Conservation (phyloP, 2,888 invertebrate species). For the Parthenolecanium corni region DNA sequence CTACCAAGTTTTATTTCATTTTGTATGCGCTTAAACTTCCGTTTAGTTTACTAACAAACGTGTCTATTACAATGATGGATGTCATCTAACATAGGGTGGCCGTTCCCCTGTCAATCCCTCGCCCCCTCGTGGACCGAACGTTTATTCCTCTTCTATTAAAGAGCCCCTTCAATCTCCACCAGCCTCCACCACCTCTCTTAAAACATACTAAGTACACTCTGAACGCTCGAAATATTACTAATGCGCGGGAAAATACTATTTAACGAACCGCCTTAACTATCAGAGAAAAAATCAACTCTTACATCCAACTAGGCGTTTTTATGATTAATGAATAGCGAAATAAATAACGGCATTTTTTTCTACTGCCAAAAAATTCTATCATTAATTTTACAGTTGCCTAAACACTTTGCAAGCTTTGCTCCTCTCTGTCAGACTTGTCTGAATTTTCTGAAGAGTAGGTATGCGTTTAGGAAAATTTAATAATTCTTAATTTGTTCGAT, state of each 20-base stretch:
- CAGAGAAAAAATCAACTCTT: too few relatives aligned
- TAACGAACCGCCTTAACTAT: conserved; percentile 24
- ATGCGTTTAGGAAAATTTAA: too few relatives aligned
- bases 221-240: conserved; percentile 25
- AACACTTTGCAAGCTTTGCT: too few relatives aligned
- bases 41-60: conserved; percentile 27
- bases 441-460: too few relatives aligned
- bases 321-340: conserved; percentile 26
- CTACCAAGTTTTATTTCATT: conserved; percentile 22
- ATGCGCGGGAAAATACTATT: conserved; percentile 25
- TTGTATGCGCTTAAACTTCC: conserved; percentile 24
- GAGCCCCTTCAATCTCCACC: too few relatives aligned
- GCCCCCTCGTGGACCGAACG: too few relatives aligned
- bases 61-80: conserved; percentile 28
- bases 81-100: conserved; percentile 11
- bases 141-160: too few relatives aligned
- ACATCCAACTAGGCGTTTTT: conserved; percentile 5
- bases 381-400: neutral
- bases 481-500: too few relatives aligned
- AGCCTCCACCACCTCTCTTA: too few relatives aligned
- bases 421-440: too few relatives aligned
- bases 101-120: neutral
- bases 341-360: conserved; percentile 5
- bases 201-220: neutral
- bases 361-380: conserved; percentile 3